phyloP scores from a whole-genome alignment of 2,888 invertebrate genomes.

The Nebria salina region DNA sequence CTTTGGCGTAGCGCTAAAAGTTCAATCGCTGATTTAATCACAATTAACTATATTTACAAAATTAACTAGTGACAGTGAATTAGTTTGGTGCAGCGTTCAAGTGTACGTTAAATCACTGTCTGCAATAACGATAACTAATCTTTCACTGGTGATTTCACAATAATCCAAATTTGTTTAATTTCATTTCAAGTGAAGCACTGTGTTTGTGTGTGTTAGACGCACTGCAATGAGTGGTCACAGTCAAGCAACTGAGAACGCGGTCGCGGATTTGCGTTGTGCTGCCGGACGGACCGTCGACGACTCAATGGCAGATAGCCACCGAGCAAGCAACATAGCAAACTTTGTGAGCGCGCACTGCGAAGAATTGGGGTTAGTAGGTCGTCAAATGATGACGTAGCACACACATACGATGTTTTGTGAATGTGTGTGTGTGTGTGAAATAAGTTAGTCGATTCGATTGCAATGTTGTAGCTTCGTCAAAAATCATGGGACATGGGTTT shows the following conservation, averaged over 20 bases:
- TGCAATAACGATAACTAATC: too few relatives aligned
- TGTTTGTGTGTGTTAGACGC: too few relatives aligned
- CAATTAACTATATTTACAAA: too few relatives aligned
- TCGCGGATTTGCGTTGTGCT: constrained; percentile 30
- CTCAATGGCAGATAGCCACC: constrained; percentile 59
- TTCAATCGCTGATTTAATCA: too few relatives aligned
- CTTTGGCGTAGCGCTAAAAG: too few relatives aligned
- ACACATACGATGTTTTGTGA: constrained; percentile 3
- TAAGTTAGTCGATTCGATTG: constrained; percentile 60
- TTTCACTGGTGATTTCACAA: too few relatives aligned
- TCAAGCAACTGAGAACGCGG: constrained; percentile 43
- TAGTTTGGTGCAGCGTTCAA: too few relatives aligned
- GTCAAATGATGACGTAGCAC: constrained; percentile 66
- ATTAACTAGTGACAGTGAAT: too few relatives aligned
- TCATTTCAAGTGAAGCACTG: too few relatives aligned
- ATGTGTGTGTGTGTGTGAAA: constrained; percentile 3
- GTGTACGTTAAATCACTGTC: too few relatives aligned
- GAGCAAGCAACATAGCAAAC: constrained; percentile 39
- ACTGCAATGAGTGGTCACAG: constrained; percentile 1
- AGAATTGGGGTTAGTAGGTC: constrained; percentile 77
- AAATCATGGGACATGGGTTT: constrained; percentile 1
- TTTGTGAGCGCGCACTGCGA: constrained; percentile 61
- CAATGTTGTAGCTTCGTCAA: constrained; percentile 81
- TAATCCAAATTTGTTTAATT: too few relatives aligned
- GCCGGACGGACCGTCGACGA: constrained; percentile 53